These are phyloP conservation scores for Euzetes globulus DNA, from an alignment of 2,888 invertebrate species.

Conservation along the genomic window DNA sequence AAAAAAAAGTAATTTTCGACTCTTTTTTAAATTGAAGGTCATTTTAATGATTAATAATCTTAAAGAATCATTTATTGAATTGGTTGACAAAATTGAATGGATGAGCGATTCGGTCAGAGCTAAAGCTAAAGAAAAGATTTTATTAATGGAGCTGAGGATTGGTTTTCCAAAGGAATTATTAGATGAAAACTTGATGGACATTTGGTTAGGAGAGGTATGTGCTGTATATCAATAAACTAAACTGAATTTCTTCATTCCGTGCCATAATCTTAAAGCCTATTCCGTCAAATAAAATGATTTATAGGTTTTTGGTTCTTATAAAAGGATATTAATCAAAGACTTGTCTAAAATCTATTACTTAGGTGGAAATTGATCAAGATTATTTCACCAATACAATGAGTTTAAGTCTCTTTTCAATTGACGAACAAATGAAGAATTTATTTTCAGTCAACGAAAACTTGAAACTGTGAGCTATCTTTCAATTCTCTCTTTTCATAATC, in stretches of 20 bases:
- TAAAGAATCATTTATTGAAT: constrained; percentile 14
- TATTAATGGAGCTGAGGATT: constrained; percentile 7
- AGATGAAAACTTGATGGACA: neutral
- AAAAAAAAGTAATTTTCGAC: neutral
- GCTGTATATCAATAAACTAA: neutral
- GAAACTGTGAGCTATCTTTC: neutral
- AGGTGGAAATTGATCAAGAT: neutral
- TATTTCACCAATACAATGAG: neutral
- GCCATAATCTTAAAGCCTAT: neutral
- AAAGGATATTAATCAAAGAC: neutral
- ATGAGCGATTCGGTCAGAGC: constrained; percentile 16
- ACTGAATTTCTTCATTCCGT: neutral
- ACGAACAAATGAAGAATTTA: neutral
- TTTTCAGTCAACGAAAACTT: neutral
- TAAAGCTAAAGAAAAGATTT: neutral
- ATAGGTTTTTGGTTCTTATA: neutral
- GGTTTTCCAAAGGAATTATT: constrained; percentile 7
- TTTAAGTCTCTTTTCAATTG: neutral
- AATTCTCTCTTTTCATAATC: neutral
- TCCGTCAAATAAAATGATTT: neutral
- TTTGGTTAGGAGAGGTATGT: neutral
- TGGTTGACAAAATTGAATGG: constrained; percentile 5
- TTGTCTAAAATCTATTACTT: neutral
- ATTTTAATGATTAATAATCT: constrained; percentile 22
- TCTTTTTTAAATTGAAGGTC: neutral